phyloP scores from a whole-genome alignment of 2,797 vertebrate genomes.

The Carcharodon carcharias region DNA sequence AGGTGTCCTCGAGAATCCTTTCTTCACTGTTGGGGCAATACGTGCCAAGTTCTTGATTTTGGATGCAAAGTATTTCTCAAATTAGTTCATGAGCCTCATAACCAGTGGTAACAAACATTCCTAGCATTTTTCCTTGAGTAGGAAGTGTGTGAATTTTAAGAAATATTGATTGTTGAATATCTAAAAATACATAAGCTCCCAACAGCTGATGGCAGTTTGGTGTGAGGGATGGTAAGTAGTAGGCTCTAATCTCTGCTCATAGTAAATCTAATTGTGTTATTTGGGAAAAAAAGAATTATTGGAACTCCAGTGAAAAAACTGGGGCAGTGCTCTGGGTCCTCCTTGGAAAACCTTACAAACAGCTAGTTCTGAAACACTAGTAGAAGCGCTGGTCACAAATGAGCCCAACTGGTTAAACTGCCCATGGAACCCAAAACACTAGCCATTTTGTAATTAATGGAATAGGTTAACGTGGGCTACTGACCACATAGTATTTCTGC shows the following conservation, averaged over 20 bases:
- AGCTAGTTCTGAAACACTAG: background rate
- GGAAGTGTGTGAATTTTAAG: background rate
- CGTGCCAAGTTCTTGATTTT: background rate
- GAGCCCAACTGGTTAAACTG: background rate
- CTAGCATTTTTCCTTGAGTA: background rate
- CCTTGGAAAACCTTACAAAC: background rate
- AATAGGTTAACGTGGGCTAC: background rate
- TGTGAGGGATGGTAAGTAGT: background rate
- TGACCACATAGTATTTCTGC: background rate
- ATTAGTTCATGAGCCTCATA: background rate
- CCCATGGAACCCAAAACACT: background rate
- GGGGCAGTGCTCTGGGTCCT: background rate
- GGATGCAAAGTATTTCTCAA: background rate
- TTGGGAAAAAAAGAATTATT: background rate
- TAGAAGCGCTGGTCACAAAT: background rate
- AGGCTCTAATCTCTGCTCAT: background rate
- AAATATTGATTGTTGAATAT: background rate
- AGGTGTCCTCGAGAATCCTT: constrained; percentile 41
- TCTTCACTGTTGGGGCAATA: background rate
- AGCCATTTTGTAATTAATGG: background rate
- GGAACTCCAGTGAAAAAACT: background rate
- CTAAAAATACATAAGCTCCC: background rate
- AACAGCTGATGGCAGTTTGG: background rate
- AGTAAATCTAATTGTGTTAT: background rate
- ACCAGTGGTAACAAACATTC: background rate